Evolutionary conservation across 1,140 invertebrate species (phyloP), one percentile per base, ranked within the genome.

Genomic region (Drosophila bipectinata): DNA sequence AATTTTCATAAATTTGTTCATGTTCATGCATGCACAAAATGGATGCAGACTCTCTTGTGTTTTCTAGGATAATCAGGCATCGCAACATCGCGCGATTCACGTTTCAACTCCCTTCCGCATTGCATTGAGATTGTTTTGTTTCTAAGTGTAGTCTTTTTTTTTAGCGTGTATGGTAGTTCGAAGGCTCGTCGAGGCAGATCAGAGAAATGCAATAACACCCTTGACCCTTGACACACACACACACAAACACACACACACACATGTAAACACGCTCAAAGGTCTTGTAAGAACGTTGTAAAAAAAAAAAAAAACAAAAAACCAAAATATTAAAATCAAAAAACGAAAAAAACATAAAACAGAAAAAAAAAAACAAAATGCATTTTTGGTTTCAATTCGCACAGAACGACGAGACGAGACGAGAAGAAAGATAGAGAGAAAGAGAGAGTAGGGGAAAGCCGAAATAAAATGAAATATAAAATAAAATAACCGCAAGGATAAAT

Each of bases 391-490:
- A 77, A 74, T 68, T 72, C 24, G 63, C 63, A 34, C 47, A 67
- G 34, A 32, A 32, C 32, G 32, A 32, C 32, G 32, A 32, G 32
- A 32, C 8, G 8, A 9, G 2, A 10, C 6, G 3, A 8, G 63
- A 47, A 47, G n/a, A 18, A 26, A 5, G 18, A 49, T 7, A 9
- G 9, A 12, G 45, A 14, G 44, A 30, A 4, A 5, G 7, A 34
- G 45, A 37, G 34, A 37, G 41, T 44, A 49, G 24, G 26, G 47
- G 34, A 44, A 73, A 78, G 55, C 69, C 72, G 78, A 63, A 56
- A 87, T 81, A 56, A 71, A 78, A 92, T 87, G 77, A 91, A 74
- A 64, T 76, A 77, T 80, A 77, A 67, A 67, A 66, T 74, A 79
- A 79, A 79, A 55, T 64, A 77, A 77, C 62, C 52, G 44, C 34